phyloP scores from a whole-genome alignment of 2,113 vertebrate genomes.

The Gallinago jamesoni region DNA sequence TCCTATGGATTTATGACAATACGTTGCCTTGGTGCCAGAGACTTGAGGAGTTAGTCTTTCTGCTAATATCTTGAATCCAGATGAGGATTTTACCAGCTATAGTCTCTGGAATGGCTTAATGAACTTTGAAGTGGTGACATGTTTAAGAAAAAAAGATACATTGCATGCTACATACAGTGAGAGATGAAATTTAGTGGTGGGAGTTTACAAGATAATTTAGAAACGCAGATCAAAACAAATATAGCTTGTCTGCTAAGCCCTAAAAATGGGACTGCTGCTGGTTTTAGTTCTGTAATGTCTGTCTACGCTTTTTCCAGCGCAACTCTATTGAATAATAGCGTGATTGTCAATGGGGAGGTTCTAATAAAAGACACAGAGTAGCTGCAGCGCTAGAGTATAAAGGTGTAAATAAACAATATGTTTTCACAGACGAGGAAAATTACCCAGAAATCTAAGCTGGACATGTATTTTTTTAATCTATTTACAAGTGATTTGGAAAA shows the following conservation, averaged over 20 bases:
- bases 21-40: background rate
- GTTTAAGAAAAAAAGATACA: background rate
- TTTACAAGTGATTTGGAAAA: background rate
- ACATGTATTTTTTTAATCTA: background rate
- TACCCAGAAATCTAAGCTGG: background rate
- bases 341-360: background rate
- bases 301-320: background rate
- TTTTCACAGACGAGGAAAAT: constrained; percentile 5
- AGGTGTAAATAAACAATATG: background rate
- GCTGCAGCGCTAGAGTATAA: background rate
- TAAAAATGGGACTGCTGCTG: background rate
- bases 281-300: background rate
- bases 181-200: background rate
- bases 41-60: constrained; percentile 20
- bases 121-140: constrained; percentile 17
- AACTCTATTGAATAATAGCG: background rate
- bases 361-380: background rate
- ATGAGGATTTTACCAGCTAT: constrained; percentile 31
- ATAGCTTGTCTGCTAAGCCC: background rate
- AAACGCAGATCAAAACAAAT: constrained; percentile 10
- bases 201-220: background rate
- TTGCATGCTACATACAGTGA: background rate
- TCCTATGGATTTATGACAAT: constrained; percentile 48
- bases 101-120: constrained; percentile 3
- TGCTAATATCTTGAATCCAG: constrained; percentile 19